Evolutionary conservation across 2,113 vertebrate genomes (phyloP).

Genomic region (Callionymus lyra): DNA sequence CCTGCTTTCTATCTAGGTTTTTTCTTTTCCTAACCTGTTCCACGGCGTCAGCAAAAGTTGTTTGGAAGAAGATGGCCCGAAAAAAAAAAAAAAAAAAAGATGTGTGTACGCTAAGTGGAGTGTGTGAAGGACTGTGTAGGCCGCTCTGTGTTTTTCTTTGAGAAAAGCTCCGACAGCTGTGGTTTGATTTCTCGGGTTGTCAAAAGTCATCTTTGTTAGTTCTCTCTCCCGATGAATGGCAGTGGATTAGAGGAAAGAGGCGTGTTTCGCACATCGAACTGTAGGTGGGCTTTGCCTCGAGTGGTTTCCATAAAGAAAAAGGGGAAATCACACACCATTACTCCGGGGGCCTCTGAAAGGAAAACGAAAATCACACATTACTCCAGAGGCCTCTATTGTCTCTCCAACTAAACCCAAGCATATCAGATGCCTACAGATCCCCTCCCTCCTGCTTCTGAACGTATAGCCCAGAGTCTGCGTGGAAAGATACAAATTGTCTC

Average conservation of each 20-base stretch:
- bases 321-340: constrained; percentile 52
- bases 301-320: constrained; percentile 46
- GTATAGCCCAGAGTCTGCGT: constrained; percentile 54
- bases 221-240: constrained; percentile 47
- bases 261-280: constrained; percentile 45
- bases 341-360: constrained; percentile 47
- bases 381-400: constrained; percentile 52
- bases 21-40: constrained; percentile 12
- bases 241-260: constrained; percentile 52
- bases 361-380: constrained; percentile 49
- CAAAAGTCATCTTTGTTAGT: constrained; percentile 67
- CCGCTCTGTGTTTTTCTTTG: constrained; percentile 32
- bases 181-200: constrained; percentile 60
- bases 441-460: constrained; percentile 33
- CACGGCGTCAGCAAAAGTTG: constrained; percentile 52
- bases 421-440: constrained; percentile 64
- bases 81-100: not conserved
- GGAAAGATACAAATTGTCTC: constrained; percentile 69
- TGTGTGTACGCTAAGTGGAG: constrained; percentile 32
- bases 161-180: constrained; percentile 55
- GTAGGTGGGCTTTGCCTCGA: constrained; percentile 63
- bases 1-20: constrained; percentile 12
- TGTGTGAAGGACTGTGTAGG: constrained; percentile 56
- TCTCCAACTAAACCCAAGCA: constrained; percentile 49
- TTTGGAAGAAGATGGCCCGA: constrained; percentile 24